phyloP scores from a whole-genome alignment of 2,797 vertebrate species.

The Tragopan temminckii region DNA sequence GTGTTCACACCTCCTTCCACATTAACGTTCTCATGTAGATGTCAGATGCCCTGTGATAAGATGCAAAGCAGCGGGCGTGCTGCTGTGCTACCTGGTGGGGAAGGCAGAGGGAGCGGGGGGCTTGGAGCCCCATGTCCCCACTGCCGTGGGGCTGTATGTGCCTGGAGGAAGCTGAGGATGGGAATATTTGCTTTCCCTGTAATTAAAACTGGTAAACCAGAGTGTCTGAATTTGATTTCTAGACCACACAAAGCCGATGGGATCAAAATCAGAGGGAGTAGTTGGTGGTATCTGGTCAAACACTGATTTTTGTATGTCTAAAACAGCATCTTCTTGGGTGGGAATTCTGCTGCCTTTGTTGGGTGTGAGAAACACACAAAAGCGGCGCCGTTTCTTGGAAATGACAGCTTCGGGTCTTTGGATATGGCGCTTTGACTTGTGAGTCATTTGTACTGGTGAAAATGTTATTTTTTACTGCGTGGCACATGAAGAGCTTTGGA shows the following conservation, averaged over 20 bases:
- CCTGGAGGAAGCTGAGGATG: not conserved
- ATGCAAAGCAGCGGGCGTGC: accelerated
- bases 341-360: not conserved
- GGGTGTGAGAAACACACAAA: not conserved
- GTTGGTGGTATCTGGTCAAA: not conserved
- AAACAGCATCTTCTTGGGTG: not conserved
- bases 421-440: accelerated
- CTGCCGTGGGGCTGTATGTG: accelerated
- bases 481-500: no score
- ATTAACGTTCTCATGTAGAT: accelerated
- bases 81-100: not conserved
- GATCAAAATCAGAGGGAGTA: not conserved
- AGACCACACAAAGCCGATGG: accelerated
- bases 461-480: not conserved
- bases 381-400: not conserved
- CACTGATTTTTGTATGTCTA: not conserved
- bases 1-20: not conserved
- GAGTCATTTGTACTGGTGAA: not conserved
- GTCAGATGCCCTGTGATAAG: not conserved
- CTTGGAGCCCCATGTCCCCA: accelerated
- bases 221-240: not conserved
- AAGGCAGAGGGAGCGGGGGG: accelerated
- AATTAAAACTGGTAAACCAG: not conserved
- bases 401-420: not conserved
- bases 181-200: no score